phyloP scores from a whole-genome alignment of 2,888 invertebrate species.

The Sinotaia quadrata region DNA sequence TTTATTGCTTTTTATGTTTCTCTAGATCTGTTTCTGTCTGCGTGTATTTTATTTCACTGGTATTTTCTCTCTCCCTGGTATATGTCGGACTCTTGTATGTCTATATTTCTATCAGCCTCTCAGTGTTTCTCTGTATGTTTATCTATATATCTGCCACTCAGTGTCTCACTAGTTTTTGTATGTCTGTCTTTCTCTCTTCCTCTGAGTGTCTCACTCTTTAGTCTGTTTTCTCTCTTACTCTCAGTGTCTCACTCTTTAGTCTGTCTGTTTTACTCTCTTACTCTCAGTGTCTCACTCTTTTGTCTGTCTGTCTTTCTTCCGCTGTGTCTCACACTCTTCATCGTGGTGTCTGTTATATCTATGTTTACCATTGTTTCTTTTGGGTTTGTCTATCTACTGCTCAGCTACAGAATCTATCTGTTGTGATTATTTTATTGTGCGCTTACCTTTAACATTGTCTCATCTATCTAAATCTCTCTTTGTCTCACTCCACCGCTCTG shows the following conservation, averaged over 20 bases:
- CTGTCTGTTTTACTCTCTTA: background rate
- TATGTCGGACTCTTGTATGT: too few relatives aligned
- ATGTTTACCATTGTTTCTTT: background rate
- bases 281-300: background rate
- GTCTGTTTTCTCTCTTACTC: background rate
- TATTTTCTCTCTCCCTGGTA: too few relatives aligned
- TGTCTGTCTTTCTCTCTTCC: background rate
- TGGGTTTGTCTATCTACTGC: conserved; percentile 7
- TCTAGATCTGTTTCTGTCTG: too few relatives aligned
- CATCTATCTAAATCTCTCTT: background rate
- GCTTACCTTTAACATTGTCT: background rate
- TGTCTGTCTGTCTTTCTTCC: background rate
- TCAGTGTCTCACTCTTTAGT: background rate
- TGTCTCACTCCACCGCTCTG: background rate
- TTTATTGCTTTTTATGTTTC: too few relatives aligned
- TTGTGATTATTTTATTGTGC: too few relatives aligned
- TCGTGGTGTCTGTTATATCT: background rate
- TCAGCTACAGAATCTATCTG: too few relatives aligned
- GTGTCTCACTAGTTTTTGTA: background rate
- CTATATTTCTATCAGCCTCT: too few relatives aligned
- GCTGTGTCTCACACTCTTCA: background rate
- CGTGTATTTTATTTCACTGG: too few relatives aligned
- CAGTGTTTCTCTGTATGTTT: too few relatives aligned
- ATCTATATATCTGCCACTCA: too few relatives aligned
- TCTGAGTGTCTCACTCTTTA: background rate